Base-by-base conservation (phyloP, 2,797 vertebrate genomes). In the Morus bassanus region DNA sequence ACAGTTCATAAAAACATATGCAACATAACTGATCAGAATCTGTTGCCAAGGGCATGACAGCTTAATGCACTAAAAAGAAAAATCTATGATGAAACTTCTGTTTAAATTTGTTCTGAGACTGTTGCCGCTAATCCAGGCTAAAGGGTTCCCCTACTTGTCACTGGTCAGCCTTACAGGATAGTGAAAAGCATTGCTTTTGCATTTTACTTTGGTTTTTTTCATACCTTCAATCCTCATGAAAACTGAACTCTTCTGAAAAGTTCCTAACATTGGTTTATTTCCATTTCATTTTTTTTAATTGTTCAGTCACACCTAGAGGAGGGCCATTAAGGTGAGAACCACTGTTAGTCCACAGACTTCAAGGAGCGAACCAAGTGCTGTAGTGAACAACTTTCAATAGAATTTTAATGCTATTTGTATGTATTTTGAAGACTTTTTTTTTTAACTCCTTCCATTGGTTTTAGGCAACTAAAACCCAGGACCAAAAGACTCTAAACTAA, bases 201-300 rank as follows among this genome's bases (percentile, higher is more conserved):
- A 3, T 81, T 88, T 92, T 74, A 14, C 27, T 83, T 88, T 53
- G 7, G 39, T 41, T 30, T 51, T 92, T 48, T 84, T 80, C 59
- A 78, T 94, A 81, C 92, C 94, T 96, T 96, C 94, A 97, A 94
- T 93, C 89, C 93, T 96, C 91, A 94, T 91, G 81, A 79, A 89
- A 96, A 91, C 61, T 46, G 67, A 96, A 94, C 80, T 85, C 68
- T 86, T 91, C 25, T 0, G 4, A 79, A 43, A 88, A 54, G 35
- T 53, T 92, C 43, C 23, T 73, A 75, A 50, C 23, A 30, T 10
- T 68, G 80, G 30, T 59, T 89, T 92, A 59, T 75, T 93, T 91
- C 53, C 43, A 63, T 91, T 86, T 86, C 24, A 60, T 86, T 64
- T 91, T 51, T 83, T 61, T 3, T 59, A 63, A 65, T 48, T 84